Conservation (phyloP, 2,888 invertebrate genomes). For the Acronicta alni region DNA sequence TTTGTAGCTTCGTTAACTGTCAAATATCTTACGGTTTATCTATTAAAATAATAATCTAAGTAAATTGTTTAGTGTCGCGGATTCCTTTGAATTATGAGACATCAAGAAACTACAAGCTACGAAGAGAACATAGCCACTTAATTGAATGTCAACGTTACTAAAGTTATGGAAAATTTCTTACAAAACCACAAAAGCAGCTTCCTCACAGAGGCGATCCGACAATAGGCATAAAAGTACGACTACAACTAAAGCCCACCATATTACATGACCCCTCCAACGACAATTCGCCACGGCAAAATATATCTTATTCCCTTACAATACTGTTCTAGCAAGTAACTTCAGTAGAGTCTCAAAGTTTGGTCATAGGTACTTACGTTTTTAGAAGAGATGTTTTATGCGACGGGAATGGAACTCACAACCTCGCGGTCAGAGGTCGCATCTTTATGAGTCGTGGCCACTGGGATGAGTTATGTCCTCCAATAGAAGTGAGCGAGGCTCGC, state of each 20-base stretch:
- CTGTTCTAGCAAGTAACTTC: background rate
- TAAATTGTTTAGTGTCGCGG: background rate
- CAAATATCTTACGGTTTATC: constrained; percentile 12
- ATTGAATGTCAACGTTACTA: constrained; percentile 36
- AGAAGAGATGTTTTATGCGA: constrained; percentile 58
- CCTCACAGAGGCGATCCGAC: constrained; percentile 15
- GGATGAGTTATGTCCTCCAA: constrained; percentile 53
- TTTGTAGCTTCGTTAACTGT: constrained; percentile 1
- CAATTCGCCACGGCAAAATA: background rate
- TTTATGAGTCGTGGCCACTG: constrained; percentile 64
- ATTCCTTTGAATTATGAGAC: constrained; percentile 1
- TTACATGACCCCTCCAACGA: background rate
- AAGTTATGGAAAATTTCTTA: constrained; percentile 36
- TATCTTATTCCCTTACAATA: background rate
- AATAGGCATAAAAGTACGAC: constrained; percentile 27
- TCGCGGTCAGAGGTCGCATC: constrained; percentile 64
- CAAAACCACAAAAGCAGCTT: constrained; percentile 10
- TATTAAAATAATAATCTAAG: constrained; percentile 13
- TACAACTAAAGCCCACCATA: constrained; percentile 6
- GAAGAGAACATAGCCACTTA: constrained; percentile 17
- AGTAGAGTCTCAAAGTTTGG: background rate
- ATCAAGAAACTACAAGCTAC: constrained; percentile 1
- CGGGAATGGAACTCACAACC: constrained; percentile 56
- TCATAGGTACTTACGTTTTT: constrained; percentile 34
- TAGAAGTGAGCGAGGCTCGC: constrained; percentile 25